These are phyloP conservation scores for Acromyrmex charruanus DNA, from an alignment of 1,140 invertebrate genomes.

Conservation along the genomic window DNA sequence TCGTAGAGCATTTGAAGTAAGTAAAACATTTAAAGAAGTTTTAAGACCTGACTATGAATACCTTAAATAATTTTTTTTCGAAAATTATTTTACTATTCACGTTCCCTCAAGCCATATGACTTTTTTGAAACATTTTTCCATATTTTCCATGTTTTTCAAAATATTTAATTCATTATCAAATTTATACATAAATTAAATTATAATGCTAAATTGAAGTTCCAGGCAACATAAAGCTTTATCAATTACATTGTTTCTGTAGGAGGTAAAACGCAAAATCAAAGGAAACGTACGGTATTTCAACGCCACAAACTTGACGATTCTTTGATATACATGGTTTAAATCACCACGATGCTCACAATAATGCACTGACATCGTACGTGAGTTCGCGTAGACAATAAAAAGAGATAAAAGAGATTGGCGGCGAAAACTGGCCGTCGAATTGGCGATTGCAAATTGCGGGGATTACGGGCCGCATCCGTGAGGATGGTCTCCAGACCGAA, in stretches of 20 bases:
- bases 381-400: constrained; percentile 14
- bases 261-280: constrained; percentile 2
- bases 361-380: constrained; percentile 7
- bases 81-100: no score
- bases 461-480: constrained; percentile 78
- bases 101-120: no score
- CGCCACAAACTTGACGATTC: neutral
- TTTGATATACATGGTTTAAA: constrained; percentile 3
- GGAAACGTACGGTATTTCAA: neutral
- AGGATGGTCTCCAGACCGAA: constrained; percentile 59
- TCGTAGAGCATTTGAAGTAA: no score
- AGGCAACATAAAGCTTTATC: neutral
- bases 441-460: constrained; percentile 82
- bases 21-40: no score
- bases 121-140: no score
- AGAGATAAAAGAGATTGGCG: constrained; percentile 32
- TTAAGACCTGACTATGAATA: no score
- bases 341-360: constrained; percentile 16
- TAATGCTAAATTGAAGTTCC: neutral
- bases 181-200: neutral
- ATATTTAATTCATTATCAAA: no score
- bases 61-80: no score
- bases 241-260: neutral
- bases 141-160: no score
- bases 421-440: constrained; percentile 72